Evolutionary conservation across 2,888 invertebrate genomes (phyloP).

Genomic region (Tortrix viridana): DNA sequence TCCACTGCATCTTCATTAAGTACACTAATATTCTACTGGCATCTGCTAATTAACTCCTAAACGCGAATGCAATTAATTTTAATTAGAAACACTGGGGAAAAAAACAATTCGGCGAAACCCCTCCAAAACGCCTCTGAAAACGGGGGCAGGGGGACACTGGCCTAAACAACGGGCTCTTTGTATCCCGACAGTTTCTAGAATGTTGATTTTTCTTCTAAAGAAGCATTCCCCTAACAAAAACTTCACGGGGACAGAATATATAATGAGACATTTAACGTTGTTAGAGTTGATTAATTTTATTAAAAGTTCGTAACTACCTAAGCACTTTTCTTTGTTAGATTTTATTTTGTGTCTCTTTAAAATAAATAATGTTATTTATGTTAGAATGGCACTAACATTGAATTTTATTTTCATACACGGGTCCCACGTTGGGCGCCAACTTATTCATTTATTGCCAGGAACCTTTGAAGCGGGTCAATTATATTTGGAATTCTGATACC

Average conservation of each 20-base stretch:
- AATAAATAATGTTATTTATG: not conserved
- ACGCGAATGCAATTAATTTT: slow-evolving; percentile 70
- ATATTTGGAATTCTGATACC: no score
- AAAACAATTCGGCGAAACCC: slow-evolving; percentile 53
- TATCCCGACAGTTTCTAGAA: slow-evolving; percentile 38
- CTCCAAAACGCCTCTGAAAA: slow-evolving; percentile 41
- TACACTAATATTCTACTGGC: slow-evolving; percentile 48
- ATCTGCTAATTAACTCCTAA: slow-evolving; percentile 65
- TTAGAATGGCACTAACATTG: not conserved
- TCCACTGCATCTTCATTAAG: slow-evolving; percentile 58
- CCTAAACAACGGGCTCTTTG: slow-evolving; percentile 37
- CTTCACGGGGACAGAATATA: slow-evolving; percentile 34
- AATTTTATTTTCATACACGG: not conserved
- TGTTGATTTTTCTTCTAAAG: slow-evolving; percentile 34
- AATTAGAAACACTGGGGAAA: slow-evolving; percentile 66
- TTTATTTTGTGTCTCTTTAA: slow-evolving; percentile 5
- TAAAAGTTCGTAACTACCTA: slow-evolving; percentile 29
- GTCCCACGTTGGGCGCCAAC: slow-evolving; percentile 21
- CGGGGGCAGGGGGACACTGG: slow-evolving; percentile 34
- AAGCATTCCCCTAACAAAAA: slow-evolving; percentile 27
- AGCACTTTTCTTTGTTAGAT: slow-evolving; percentile 32
- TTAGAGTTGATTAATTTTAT: slow-evolving; percentile 37
- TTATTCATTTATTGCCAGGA: not conserved
- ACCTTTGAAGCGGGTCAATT: no score
- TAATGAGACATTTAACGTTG: slow-evolving; percentile 38